Evolutionary conservation across 1,140 invertebrate species (phyloP).

Genomic region (Apis cerana): DNA sequence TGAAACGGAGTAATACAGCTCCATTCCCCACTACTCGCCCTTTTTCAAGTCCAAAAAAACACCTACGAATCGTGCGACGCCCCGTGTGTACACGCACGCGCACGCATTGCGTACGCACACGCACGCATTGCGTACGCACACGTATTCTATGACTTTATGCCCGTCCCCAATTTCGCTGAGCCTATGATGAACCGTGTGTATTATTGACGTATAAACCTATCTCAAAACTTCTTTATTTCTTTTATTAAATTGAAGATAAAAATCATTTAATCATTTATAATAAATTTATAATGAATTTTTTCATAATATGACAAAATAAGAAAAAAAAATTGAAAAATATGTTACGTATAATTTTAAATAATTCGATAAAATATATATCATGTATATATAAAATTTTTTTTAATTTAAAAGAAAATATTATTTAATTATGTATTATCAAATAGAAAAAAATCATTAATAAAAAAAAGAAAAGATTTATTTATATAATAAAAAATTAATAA

Average conservation of each 20-base stretch:
- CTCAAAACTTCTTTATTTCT: not conserved
- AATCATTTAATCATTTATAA: not conserved
- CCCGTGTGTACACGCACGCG: conserved; percentile 31
- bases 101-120: conserved; percentile 17
- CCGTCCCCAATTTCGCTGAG: not conserved
- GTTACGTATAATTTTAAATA: too few species aligned
- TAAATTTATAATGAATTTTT: too few species aligned
- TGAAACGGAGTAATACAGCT: conserved; percentile 44
- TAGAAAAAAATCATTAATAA: not conserved
- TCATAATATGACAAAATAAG: too few species aligned
- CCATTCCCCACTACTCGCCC: not conserved
- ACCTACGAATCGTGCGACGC: conserved; percentile 40
- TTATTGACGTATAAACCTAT: conserved; percentile 22
- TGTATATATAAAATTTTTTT: not conserved
- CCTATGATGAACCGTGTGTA: conserved; percentile 24
- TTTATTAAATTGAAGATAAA: not conserved
- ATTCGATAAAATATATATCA: too few species aligned
- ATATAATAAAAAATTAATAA: not conserved
- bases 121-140: conserved; percentile 16
- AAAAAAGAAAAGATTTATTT: too few species aligned
- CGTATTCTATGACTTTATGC: conserved; percentile 28
- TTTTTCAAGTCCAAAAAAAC: conserved; percentile 41
- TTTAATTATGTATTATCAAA: not conserved
- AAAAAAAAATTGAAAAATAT: too few species aligned
- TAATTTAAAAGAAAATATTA: not conserved